Evolutionary conservation across 2,888 invertebrate genomes (phyloP).

Genomic region (Volucella zonaria): DNA sequence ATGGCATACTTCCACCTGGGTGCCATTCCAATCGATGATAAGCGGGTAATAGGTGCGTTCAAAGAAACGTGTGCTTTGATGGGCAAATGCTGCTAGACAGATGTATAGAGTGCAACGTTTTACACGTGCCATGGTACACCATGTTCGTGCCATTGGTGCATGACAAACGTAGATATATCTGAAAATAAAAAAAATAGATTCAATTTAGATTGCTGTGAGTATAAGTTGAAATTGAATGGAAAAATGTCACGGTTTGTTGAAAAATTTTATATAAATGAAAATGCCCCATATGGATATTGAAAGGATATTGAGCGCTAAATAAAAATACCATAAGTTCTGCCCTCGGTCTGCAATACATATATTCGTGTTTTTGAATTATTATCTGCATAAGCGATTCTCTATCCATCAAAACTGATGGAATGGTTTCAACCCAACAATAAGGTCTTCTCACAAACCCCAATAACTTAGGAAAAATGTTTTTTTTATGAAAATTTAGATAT

Average conservation of each 20-base stretch:
- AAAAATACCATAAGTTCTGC: too few species aligned
- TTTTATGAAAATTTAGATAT: too few species aligned
- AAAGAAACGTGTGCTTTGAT: conserved; percentile 92
- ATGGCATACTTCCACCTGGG: conserved; percentile 87
- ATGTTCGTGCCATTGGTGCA: conserved; percentile 93
- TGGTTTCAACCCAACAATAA: too few species aligned
- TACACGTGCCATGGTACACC: conserved; percentile 88
- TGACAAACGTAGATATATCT: conserved; percentile 96
- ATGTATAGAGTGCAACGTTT: conserved; percentile 91
- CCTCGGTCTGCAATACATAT: too few species aligned
- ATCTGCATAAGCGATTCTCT: too few species aligned
- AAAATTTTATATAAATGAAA: background rate
- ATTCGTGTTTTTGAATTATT: too few species aligned
- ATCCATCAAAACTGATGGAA: too few species aligned
- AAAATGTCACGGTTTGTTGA: background rate
- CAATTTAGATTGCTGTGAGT: conserved; percentile 13
- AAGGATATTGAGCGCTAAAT: background rate
- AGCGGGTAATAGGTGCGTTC: conserved; percentile 87
- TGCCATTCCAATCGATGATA: conserved; percentile 87
- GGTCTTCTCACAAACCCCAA: too few species aligned
- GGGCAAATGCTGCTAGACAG: conserved; percentile 89
- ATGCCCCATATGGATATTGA: background rate
- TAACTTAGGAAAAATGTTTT: too few species aligned
- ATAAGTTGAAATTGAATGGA: background rate
- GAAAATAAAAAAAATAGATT: conserved; percentile 51